These are phyloP conservation scores for Acipenser ruthenus DNA, from an alignment of 2,797 vertebrate genomes.

Conservation along the genomic window DNA sequence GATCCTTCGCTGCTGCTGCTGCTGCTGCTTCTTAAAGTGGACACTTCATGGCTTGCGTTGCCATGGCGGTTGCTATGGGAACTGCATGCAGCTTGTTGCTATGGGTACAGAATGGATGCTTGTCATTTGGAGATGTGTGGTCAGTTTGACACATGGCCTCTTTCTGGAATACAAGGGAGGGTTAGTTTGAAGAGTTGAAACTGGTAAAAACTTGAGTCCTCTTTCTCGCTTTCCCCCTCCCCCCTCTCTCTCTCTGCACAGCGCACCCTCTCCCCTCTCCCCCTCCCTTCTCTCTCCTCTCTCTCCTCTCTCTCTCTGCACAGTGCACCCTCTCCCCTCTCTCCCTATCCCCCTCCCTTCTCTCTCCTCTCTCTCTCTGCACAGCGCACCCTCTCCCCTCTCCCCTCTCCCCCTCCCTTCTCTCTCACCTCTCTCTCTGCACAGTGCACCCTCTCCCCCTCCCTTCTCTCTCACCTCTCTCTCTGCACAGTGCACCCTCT, in stretches of 20 bases:
- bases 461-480: neutral
- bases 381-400: neutral
- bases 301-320: no score
- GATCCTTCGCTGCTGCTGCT: no score
- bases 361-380: neutral
- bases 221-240: no score
- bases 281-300: no score
- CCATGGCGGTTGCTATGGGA: no score
- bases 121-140: neutral
- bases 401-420: no score
- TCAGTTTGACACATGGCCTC: neutral
- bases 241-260: no score
- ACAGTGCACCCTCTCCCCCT: neutral
- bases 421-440: neutral
- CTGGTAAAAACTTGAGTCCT: neutral
- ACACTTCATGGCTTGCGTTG: no score
- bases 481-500: neutral
- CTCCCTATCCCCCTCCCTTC: no score
- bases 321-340: no score
- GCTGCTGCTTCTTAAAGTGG: no score
- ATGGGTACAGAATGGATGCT: constrained; percentile 34
- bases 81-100: constrained; percentile 6
- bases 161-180: constrained; percentile 40
- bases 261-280: no score
- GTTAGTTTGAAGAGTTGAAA: constrained; percentile 28